Evolutionary conservation across 2,888 invertebrate genomes (phyloP).

Genomic region (Erpobdella octoculata): DNA sequence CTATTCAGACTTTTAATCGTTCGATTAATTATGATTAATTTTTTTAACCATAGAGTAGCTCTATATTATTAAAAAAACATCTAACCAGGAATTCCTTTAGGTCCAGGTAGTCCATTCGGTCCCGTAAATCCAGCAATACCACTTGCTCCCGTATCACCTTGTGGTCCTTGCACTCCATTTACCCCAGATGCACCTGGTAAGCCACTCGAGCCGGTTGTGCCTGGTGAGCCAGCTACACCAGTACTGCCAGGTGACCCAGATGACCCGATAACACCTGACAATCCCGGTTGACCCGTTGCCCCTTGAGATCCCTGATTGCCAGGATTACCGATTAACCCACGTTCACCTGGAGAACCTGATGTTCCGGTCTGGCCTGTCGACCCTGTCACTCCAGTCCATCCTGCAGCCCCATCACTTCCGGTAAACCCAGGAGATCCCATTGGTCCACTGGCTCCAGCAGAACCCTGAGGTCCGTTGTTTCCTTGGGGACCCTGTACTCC

Average conservation of each 20-base stretch:
- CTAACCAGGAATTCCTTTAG: background rate
- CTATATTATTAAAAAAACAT: no score
- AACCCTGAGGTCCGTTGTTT: background rate
- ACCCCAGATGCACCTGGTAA: constrained; percentile 23
- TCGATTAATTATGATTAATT: no score
- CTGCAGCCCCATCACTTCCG: constrained; percentile 29
- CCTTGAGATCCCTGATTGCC: constrained; percentile 27
- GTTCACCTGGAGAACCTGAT: background rate
- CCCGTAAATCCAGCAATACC: no score
- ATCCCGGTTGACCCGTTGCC: constrained; percentile 27
- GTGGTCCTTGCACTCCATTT: constrained; percentile 21
- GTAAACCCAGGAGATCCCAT: constrained; percentile 23
- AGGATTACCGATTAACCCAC: constrained; percentile 23
- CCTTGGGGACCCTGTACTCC: constrained; percentile 25
- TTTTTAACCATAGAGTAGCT: no score
- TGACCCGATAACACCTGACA: constrained; percentile 37
- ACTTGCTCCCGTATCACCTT: constrained; percentile 16
- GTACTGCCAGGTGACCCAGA: background rate
- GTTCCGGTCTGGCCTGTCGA: background rate
- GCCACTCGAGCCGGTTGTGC: constrained; percentile 27
- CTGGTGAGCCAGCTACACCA: constrained; percentile 19
- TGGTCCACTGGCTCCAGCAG: constrained; percentile 9
- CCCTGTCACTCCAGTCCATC: constrained; percentile 10
- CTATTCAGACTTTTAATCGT: no score
- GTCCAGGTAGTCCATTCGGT: background rate